Conservation (phyloP, 2,888 invertebrate genomes). For the Plebejus melissa region DNA sequence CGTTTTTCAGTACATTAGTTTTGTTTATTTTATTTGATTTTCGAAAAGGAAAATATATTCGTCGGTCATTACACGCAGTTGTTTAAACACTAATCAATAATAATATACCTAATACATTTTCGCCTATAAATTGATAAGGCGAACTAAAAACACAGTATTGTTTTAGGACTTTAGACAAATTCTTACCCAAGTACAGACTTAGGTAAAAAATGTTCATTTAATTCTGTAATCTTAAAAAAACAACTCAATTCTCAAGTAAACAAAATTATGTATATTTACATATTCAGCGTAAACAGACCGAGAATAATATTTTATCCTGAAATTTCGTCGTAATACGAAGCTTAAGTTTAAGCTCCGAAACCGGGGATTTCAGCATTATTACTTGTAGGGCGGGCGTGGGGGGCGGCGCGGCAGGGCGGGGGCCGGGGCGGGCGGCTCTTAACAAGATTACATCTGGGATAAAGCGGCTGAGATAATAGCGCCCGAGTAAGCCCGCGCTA, state of each 20-base stretch:
- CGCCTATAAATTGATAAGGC: too few relatives aligned
- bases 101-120: too few relatives aligned
- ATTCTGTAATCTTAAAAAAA: background rate
- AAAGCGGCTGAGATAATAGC: conserved; percentile 74
- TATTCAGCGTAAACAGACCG: conserved; percentile 28
- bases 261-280: conserved; percentile 11
- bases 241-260: background rate
- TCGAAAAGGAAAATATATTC: too few relatives aligned
- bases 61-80: too few relatives aligned
- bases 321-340: conserved; percentile 60
- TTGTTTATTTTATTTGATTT: too few relatives aligned
- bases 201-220: background rate
- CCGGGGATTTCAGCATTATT: conserved; percentile 73
- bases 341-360: conserved; percentile 70
- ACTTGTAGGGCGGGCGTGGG: conserved; percentile 46
- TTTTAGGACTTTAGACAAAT: too few relatives aligned
- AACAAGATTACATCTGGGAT: conserved; percentile 78
- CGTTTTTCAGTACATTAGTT: too few relatives aligned
- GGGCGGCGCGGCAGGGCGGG: conserved; percentile 43
- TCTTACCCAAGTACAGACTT: too few relatives aligned
- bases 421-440: conserved; percentile 59
- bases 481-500: conserved; percentile 55
- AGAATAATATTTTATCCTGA: conserved; percentile 57
- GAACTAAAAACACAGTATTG: too few relatives aligned
- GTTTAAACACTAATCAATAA: too few relatives aligned